Base-by-base conservation (phyloP, 2,113 vertebrate species). In the Cebidichthys violaceus region DNA sequence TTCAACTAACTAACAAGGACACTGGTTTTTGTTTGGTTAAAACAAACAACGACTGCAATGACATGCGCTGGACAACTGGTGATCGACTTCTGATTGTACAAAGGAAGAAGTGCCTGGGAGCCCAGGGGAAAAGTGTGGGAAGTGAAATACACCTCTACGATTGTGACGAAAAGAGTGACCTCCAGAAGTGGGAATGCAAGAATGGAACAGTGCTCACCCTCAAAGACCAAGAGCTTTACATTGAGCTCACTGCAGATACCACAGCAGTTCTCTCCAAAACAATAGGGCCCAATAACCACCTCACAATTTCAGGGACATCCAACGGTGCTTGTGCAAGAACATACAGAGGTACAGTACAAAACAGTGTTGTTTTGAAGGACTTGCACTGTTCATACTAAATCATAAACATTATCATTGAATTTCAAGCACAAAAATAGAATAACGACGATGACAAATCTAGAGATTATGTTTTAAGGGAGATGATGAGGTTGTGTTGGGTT, bases 161-260 rank as follows among this genome's bases (percentile, higher is more conserved):
- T 1, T 99, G 97, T 75, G 94, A 97, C 64, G 92, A 96, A 0
- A 93, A 71, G 18, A 96, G 84, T 17, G 90, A 94, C 41, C 84
- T 97, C 15, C 97, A 98, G 90, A 96, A 95, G 75, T 99, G 97
- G 97, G 96, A 97, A 83, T 99, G 97, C 91, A 96, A 83, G 77
- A 96, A 97, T 61, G 94, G 95, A 78, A 96, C 94, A 0, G 85
- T 96, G 60, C 94, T 98, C 57, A 94, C 87, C 6, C 95, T 98
- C 74, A 93, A 96, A 88, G 95, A 90, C 73, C 90, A 94, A 77
- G 89, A 95, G 18, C 86, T 98, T 20, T 96, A 92, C 90, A 94
- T 98, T 82, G 94, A 96, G 72, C 94, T 96, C 81, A 95, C 94
- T 67, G 95, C 95, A 54, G 93, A 69, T 61, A 91, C 92, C 74